Base-by-base conservation (phyloP, 2,888 invertebrate species). In the Anthoptus insignis region DNA sequence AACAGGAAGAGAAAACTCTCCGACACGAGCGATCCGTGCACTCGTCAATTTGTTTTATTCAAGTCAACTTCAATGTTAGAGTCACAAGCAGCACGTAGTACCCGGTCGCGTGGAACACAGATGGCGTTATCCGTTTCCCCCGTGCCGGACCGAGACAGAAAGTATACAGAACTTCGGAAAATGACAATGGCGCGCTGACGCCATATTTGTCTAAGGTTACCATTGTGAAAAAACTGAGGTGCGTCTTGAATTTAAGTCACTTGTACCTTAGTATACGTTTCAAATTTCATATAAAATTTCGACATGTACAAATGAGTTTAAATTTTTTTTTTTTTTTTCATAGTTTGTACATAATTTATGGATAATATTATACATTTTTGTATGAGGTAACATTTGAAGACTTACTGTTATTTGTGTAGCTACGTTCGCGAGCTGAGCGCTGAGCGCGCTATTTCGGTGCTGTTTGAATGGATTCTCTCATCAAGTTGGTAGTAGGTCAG, bases 1-100 rank as follows among this genome's bases (percentile, higher is more conserved):
- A 83, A 71, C 84, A 81, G 81, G 81, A 81, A 82, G 78, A 74
- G 79, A 85, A 84, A 84, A 81, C 82, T 82, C 81, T 75, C 76
- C 79, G 81, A 81, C 84, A 82, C 87, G 82, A 80, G 81, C 79
- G 80, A 75, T 80, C 81, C 78, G 79, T 75, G 79, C 86, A 78
- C 79, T 78, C 71, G 70, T 72, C 73, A 74, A 81, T 78, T 79
- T 83, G 82, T 80, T 80, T 82, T 81, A 80, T 75, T 74, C 70
- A 65, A 69, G 59, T 65, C 66, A 68, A 71, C 59, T 65, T 59
- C 66, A 69, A 57, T 57, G 32, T 50, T 29, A 64, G 57, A 64
- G 67, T 64, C 69, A 56, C 63, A 68, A 59, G 59, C 58, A 59
- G 59, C 64, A 64, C 60, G 53, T 59, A 59, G 19, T n/a, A 37